Evolutionary conservation across 30 jellyfish, hydroid and myxozoan genomes (phyloP).

Genomic region (Aurelia sp.): DNA sequence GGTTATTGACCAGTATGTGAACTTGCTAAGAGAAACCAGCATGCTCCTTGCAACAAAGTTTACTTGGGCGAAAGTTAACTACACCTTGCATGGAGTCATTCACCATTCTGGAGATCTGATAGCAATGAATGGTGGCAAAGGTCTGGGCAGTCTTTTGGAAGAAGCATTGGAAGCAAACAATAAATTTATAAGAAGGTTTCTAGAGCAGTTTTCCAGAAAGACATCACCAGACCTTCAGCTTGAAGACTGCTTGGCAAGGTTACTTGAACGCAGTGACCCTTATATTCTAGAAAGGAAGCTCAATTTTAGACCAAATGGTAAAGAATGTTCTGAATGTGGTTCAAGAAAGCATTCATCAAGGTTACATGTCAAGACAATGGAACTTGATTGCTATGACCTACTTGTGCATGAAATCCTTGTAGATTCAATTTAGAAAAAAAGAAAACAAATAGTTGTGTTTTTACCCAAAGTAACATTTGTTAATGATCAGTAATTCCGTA

Average conservation of each 20-base stretch:
- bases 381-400: no score
- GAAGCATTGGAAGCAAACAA: constrained; percentile 17
- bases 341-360: no score
- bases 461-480: no score
- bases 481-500: no score
- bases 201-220: background rate
- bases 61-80: background rate
- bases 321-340: no score
- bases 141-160: constrained; percentile 8
- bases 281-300: no score
- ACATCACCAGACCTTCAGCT: background rate
- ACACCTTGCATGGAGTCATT: constrained; percentile 18
- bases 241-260: background rate
- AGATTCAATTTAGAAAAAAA: no score
- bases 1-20: background rate
- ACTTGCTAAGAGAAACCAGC: background rate
- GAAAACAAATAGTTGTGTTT: no score
- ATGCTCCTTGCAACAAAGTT: background rate
- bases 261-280: constrained; percentile 8
- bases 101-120: constrained; percentile 10
- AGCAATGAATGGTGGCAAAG: background rate
- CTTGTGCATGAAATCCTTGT: no score
- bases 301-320: no score
- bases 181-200: background rate
- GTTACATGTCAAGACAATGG: no score